Conservation (phyloP, 2,797 vertebrate genomes). For the Siniperca obscura region DNA sequence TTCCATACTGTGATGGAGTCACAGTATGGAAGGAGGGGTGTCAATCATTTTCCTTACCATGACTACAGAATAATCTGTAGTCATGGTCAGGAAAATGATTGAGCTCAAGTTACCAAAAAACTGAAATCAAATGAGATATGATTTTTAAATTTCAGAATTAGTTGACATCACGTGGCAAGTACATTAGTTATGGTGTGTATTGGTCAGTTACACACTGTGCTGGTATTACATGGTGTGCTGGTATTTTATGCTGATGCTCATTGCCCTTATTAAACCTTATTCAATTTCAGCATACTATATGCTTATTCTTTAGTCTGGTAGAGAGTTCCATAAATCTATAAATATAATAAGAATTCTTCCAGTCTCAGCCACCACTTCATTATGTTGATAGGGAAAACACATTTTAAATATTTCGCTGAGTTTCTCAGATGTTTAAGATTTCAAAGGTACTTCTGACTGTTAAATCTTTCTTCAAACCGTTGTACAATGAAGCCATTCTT, state of each 20-base stretch:
- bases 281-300: constrained; percentile 1
- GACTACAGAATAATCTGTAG: background rate
- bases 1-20: background rate
- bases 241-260: constrained; percentile 11
- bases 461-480: background rate
- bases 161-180: background rate
- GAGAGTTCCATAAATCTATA: background rate
- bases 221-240: background rate
- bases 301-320: background rate
- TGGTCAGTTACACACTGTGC: background rate
- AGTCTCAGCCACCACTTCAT: background rate
- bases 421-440: background rate
- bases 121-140: constrained; percentile 1
- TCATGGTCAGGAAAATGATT: background rate
- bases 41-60: too few species aligned
- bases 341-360: background rate
- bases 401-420: background rate
- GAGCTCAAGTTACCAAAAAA: background rate
- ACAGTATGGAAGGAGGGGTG: too few species aligned
- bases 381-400: background rate
- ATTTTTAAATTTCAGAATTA: background rate
- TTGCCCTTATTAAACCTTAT: background rate
- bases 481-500: background rate
- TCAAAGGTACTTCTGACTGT: background rate
- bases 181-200: background rate